Percentiles rank a stretch among this genome's conserved stretches.
Evolutionary conservation across 2,888 invertebrate genomes (phyloP).

Genomic region (Drosophila tanythrix): DNA sequence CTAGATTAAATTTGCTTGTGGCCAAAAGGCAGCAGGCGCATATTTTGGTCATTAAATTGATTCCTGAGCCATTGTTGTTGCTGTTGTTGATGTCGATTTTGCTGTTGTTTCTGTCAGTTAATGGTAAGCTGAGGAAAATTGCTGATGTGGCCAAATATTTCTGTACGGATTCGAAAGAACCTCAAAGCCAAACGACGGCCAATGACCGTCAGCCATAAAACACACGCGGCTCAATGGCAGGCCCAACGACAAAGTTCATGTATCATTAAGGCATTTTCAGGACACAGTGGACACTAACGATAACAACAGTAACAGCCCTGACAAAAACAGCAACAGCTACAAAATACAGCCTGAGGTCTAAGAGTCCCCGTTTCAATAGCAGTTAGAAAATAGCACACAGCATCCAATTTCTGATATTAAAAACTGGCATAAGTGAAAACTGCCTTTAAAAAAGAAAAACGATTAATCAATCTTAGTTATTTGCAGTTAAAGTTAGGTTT

Average conservation of each 20-base stretch:
- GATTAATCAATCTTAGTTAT: neutral
- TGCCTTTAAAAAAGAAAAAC: neutral
- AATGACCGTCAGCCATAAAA: slow-evolving; percentile 74
- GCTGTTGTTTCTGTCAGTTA: slow-evolving; percentile 18
- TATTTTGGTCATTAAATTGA: slow-evolving; percentile 73
- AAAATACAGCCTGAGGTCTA: slow-evolving; percentile 2
- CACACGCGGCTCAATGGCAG: slow-evolving; percentile 72
- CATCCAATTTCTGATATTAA: neutral
- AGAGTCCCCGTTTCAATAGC: neutral
- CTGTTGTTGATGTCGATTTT: slow-evolving; percentile 6
- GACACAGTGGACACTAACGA: slow-evolving; percentile 41
- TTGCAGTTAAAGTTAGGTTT: neutral
- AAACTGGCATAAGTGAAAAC: neutral
- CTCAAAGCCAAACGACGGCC: slow-evolving; percentile 63
- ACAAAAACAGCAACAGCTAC: slow-evolving; percentile 20
- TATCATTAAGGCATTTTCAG: slow-evolving; percentile 67
- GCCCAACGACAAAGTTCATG: slow-evolving; percentile 72
- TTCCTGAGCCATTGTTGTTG: slow-evolving; percentile 19
- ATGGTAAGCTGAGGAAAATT: slow-evolving; percentile 49
- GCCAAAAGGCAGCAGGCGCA: slow-evolving; percentile 61
- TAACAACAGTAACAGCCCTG: slow-evolving; percentile 36
- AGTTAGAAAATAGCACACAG: neutral
- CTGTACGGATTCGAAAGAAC: slow-evolving; percentile 17
- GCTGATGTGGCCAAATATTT: slow-evolving; percentile 60
- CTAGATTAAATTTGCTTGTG: slow-evolving; percentile 66